Base-by-base conservation (phyloP, 2,888 invertebrate species). In the Leucophenga maculata region DNA sequence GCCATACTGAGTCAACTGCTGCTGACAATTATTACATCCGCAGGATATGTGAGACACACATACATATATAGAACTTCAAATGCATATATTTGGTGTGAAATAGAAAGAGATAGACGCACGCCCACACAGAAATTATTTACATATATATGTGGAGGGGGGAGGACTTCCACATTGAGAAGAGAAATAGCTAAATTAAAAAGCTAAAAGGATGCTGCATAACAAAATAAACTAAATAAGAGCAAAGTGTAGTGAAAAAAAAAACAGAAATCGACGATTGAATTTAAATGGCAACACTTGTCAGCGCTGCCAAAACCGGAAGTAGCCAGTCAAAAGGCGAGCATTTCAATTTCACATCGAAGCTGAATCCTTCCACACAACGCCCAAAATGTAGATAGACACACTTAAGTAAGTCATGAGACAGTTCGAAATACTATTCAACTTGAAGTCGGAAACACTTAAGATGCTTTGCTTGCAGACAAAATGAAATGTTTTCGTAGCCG, bases 21-120 rank as follows among this genome's bases (percentile, higher is more conserved):
- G 74, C 78, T 79, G 83, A 83, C 81, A 83, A 81, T 81, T 83
- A 83, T 81, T 79, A 82, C 80, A 81, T 83, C 81, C 81, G 83
- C 81, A 80, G 74, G 78, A 75, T 72, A 75, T 72, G 62, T 22
- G 48, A 64, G 62, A 66, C 74, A 69, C 74, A 72, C 54, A 57
- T 65, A 67, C 48, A 54, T 22, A 44, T 65, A 67, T 20, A 69
- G 50, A 55, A 3, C 13, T 11, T 22, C 11, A 20, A 18, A 22
- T 46, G 50, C 13, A 44, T 59, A 54, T 9, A 65, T n/a, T n/a
- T n/a, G n/a, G 16, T 18, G 52, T 39, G 62, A 65, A 18, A 71
- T 67, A 62, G 68, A 62, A n/a, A 13, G 68, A 65, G 26, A 13
- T 46, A 71, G 68, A 64, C 50, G 57, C 59, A 60, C 54, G 20